Percentiles rank a stretch among this genome's conserved stretches.
Conservation (phyloP, 2,888 invertebrate species). For the Clivina fossor region DNA sequence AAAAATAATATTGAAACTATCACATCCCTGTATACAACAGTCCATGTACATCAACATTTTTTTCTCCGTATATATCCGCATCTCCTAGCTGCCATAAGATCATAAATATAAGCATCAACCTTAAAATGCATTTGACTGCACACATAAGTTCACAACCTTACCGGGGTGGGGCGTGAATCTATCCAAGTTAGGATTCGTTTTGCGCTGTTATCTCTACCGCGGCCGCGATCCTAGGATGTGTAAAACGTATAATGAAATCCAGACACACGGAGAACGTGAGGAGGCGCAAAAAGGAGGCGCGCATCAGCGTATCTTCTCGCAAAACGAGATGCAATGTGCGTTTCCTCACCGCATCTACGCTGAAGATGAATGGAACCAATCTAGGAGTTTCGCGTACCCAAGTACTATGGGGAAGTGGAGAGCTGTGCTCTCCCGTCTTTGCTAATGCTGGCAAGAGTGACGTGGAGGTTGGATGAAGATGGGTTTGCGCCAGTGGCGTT, state of each 20-base stretch:
- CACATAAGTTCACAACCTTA: background rate
- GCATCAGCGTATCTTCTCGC: too few relatives aligned
- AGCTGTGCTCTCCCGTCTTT: too few relatives aligned
- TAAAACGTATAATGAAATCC: conserved; percentile 32
- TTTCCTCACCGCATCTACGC: conserved; percentile 27
- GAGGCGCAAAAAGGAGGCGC: conserved; percentile 21
- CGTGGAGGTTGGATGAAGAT: too few relatives aligned
- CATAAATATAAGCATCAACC: background rate
- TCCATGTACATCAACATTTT: too few relatives aligned
- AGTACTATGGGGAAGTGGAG: too few relatives aligned
- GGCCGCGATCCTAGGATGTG: conserved; percentile 19
- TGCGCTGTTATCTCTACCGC: conserved; percentile 9
- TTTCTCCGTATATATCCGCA: background rate
- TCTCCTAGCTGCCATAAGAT: background rate
- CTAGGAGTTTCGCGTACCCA: conserved; percentile 10
- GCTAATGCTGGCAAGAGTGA: too few relatives aligned
- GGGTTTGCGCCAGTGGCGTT: too few relatives aligned
- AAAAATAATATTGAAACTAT: too few relatives aligned
- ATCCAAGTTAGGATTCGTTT: background rate
- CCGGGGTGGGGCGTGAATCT: background rate
- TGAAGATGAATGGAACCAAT: conserved; percentile 34
- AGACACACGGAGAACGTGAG: too few relatives aligned
- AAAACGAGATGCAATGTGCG: conserved; percentile 10
- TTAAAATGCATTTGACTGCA: background rate
- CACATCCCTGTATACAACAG: too few relatives aligned